Percentiles rank a stretch among this genome's conserved stretches.
These are phyloP conservation scores for Myripristis murdjan DNA, from an alignment of 2,797 vertebrate genomes.

Conservation along the genomic window DNA sequence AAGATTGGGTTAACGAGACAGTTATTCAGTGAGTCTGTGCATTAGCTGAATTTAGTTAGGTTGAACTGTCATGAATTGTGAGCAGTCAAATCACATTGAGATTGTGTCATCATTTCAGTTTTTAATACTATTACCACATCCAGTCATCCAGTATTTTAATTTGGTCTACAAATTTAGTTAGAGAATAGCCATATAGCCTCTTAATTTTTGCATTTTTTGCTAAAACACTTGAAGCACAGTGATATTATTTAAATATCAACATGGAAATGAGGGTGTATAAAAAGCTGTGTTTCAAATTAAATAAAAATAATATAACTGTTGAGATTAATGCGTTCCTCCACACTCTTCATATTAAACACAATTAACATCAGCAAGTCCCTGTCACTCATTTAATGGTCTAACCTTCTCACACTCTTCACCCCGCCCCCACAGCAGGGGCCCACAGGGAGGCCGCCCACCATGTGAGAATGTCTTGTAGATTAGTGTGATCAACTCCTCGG, in stretches of 20 bases:
- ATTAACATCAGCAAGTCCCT: slow-evolving; percentile 58
- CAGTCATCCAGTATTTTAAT: neutral
- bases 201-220: too few species aligned
- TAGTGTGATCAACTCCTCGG: slow-evolving; percentile 71
- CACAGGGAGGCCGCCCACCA: slow-evolving; percentile 65
- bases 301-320: slow-evolving; percentile 5
- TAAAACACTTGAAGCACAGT: too few species aligned
- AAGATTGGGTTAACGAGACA: slow-evolving; percentile 12
- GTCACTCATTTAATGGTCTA: slow-evolving; percentile 60
- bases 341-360: slow-evolving; percentile 41
- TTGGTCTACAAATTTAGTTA: too few species aligned
- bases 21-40: neutral
- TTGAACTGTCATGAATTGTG: slow-evolving; percentile 9
- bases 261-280: too few species aligned
- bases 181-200: too few species aligned
- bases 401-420: slow-evolving; percentile 57
- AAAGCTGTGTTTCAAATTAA: slow-evolving; percentile 6
- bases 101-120: neutral
- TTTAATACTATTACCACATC: neutral
- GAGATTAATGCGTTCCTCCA: slow-evolving; percentile 5
- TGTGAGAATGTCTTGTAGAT: slow-evolving; percentile 80
- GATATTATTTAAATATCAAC: too few species aligned
- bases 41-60: slow-evolving; percentile 16
- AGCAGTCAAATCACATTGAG: neutral
- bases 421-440: slow-evolving; percentile 64